Percentiles rank a stretch among this genome's conserved stretches.
These are phyloP conservation scores for Paramormyrops kingsleyae DNA, from an alignment of 2,113 vertebrate species.

Conservation along the genomic window DNA sequence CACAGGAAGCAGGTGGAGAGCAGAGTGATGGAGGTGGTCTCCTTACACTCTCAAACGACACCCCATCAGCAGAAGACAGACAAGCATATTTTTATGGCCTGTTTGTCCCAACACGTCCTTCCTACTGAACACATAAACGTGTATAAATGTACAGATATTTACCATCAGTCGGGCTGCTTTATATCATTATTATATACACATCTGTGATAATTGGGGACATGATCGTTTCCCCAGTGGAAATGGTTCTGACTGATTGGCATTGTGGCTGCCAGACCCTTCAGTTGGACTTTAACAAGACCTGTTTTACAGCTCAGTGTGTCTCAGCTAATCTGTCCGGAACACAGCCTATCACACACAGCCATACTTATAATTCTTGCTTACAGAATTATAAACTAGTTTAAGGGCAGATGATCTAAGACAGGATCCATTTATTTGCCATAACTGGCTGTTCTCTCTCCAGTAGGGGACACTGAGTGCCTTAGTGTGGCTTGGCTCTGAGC, in stretches of 20 bases:
- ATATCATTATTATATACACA: neutral
- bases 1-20: neutral
- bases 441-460: neutral
- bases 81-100: neutral
- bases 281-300: neutral
- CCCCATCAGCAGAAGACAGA: neutral
- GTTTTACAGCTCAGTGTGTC: neutral
- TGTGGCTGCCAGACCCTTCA: neutral
- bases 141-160: neutral
- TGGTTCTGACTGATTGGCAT: neutral
- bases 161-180: neutral
- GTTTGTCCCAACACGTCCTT: neutral
- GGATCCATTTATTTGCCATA: neutral
- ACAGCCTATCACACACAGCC: neutral
- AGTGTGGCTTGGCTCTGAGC: neutral
- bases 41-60: neutral
- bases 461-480: neutral
- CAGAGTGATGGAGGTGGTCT: neutral
- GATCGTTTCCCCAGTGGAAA: neutral
- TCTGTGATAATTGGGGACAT: neutral
- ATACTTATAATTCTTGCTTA: neutral
- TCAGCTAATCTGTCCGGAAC: neutral
- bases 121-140: neutral
- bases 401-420: neutral
- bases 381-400: neutral